These are phyloP conservation scores for Oegoconia quadripuncta DNA, from an alignment of 2,888 invertebrate genomes.

Conservation along the genomic window DNA sequence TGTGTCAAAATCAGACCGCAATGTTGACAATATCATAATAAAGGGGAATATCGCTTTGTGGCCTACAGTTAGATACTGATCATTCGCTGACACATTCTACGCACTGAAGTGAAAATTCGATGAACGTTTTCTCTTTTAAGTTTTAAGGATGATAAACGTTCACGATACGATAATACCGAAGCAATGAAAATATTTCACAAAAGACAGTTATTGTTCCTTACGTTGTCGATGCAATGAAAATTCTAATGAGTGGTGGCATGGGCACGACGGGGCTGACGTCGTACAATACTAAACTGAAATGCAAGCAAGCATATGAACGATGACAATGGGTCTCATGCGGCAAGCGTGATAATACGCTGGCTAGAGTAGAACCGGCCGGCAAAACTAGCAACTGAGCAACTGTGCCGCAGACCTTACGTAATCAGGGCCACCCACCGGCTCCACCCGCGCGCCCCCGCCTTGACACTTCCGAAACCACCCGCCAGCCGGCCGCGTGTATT, in stretches of 20 bases:
- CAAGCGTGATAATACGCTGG: conserved; percentile 33
- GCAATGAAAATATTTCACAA: too few species aligned
- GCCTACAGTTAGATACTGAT: conserved; percentile 3
- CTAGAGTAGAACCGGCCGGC: conserved; percentile 21
- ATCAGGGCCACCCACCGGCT: conserved; percentile 31
- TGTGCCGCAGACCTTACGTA: conserved; percentile 57
- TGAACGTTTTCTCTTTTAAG: too few species aligned
- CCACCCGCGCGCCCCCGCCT: conserved; percentile 30
- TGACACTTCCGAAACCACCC: conserved; percentile 49
- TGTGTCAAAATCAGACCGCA: background rate
- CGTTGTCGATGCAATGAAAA: conserved; percentile 36
- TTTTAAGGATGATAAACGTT: too few species aligned
- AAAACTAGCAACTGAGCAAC: conserved; percentile 23
- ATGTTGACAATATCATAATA: background rate
- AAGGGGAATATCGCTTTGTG: conserved; percentile 3
- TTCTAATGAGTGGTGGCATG: conserved; percentile 22
- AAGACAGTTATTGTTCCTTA: too few species aligned
- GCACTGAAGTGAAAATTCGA: too few species aligned
- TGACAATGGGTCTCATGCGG: conserved; percentile 39
- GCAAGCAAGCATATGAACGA: conserved; percentile 47
- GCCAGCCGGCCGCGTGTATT: conserved; percentile 17
- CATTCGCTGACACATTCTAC: too few species aligned
- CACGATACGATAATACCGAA: too few species aligned
- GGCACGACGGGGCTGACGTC: conserved; percentile 7
- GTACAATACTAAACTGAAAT: conserved; percentile 24